phyloP scores from a whole-genome alignment of 2,888 invertebrate species.

The Crocallis elinguaria region DNA sequence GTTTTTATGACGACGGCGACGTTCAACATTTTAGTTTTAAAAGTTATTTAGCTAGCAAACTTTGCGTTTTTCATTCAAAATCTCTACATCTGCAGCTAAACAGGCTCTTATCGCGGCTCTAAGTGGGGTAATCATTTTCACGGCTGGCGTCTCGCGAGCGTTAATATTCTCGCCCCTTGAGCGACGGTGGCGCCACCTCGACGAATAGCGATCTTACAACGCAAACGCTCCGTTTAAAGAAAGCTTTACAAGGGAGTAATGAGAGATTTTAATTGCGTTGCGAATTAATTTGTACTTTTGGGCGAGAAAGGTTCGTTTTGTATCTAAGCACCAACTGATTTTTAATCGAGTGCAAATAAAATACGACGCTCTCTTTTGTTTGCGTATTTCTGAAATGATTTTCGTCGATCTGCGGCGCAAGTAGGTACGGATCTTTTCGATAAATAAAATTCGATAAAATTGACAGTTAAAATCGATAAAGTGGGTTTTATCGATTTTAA shows the following conservation, averaged over 20 bases:
- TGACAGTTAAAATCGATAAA: too few species aligned
- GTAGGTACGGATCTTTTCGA: too few species aligned
- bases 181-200: constrained; percentile 23
- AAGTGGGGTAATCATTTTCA: constrained; percentile 58
- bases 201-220: constrained; percentile 24
- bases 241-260: constrained; percentile 20
- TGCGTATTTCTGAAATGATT: not conserved
- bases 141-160: constrained; percentile 46
- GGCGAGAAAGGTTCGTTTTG: constrained; percentile 12
- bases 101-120: constrained; percentile 49
- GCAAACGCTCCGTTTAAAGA: constrained; percentile 11
- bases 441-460: too few species aligned
- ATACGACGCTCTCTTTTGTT: not conserved
- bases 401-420: constrained; percentile 4
- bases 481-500: too few species aligned
- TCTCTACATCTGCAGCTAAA: constrained; percentile 29
- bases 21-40: too few species aligned
- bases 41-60: not conserved
- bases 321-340: not conserved
- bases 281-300: constrained; percentile 18
- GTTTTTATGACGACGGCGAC: too few species aligned
- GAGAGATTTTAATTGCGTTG: constrained; percentile 13
- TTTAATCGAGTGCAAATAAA: not conserved
- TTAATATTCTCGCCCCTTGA: constrained; percentile 50
- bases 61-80: constrained; percentile 8